These are phyloP conservation scores for Amazona guildingii DNA, from an alignment of 2,113 vertebrate genomes.

Conservation along the genomic window DNA sequence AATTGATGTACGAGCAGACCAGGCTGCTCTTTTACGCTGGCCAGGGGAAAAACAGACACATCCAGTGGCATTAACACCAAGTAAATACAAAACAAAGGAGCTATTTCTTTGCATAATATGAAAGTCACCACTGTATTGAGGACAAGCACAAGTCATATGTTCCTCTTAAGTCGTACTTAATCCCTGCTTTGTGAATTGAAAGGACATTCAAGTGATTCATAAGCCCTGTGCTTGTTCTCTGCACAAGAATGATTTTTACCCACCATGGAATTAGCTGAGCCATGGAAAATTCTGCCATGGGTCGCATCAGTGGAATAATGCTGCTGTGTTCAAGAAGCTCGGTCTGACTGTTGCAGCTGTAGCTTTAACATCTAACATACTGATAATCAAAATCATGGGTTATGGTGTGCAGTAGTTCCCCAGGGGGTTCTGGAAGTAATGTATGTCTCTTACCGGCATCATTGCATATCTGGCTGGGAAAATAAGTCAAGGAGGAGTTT, in stretches of 20 bases:
- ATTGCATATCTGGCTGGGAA: background rate
- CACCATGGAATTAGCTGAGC: background rate
- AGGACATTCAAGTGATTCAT: conserved; percentile 42
- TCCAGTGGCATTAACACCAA: background rate
- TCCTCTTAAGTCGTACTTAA: conserved; percentile 55
- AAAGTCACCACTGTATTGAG: conserved; percentile 35
- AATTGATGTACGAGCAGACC: background rate
- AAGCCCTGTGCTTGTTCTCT: background rate
- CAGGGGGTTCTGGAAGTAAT: background rate
- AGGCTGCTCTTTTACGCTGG: background rate
- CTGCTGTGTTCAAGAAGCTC: background rate
- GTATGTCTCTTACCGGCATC: background rate
- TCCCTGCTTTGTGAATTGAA: conserved; percentile 57
- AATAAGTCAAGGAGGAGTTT: background rate
- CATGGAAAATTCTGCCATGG: background rate
- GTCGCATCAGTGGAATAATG: background rate
- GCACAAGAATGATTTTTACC: conserved; percentile 35
- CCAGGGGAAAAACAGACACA: background rate
- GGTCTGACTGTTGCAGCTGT: background rate
- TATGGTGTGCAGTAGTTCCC: background rate
- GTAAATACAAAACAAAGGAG: background rate
- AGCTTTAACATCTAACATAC: background rate
- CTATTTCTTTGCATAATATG: background rate
- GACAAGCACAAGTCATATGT: conserved; percentile 49
- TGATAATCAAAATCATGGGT: background rate